Conservation (phyloP, 2,797 vertebrate species). For the Psittacula echo region DNA sequence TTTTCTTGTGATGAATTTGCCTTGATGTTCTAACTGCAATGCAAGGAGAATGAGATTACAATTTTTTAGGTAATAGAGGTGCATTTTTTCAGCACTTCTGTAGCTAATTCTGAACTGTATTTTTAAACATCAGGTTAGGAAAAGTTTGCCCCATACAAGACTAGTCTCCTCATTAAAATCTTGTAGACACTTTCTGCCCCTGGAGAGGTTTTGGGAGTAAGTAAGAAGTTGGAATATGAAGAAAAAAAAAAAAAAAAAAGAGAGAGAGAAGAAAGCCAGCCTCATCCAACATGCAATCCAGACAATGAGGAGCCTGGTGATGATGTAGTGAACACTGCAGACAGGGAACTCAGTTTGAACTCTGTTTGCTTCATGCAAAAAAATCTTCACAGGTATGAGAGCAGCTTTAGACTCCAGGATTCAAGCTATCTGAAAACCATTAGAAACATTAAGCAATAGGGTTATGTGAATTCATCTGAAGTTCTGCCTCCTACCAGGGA, state of each 20-base stretch:
- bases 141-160: neutral
- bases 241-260: neutral
- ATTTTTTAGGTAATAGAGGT: neutral
- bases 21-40: neutral
- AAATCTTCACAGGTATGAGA: slow-evolving; percentile 15
- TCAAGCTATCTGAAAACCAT: neutral
- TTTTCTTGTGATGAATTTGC: neutral
- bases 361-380: slow-evolving; percentile 12
- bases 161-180: neutral
- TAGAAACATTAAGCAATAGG: neutral
- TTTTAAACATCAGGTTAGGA: neutral
- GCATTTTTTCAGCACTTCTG: neutral
- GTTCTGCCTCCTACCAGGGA: neutral
- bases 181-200: neutral
- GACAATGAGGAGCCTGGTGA: slow-evolving; percentile 37
- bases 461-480: neutral
- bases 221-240: neutral
- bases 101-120: neutral
- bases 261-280: neutral
- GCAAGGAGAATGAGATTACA: neutral
- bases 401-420: neutral
- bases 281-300: slow-evolving; percentile 12
- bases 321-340: slow-evolving; percentile 4
- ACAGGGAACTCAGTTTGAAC: slow-evolving; percentile 39
- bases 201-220: slow-evolving; percentile 22